These are phyloP conservation scores for Trimorus sp. DNA, from an alignment of 2,888 invertebrate species.

Conservation along the genomic window DNA sequence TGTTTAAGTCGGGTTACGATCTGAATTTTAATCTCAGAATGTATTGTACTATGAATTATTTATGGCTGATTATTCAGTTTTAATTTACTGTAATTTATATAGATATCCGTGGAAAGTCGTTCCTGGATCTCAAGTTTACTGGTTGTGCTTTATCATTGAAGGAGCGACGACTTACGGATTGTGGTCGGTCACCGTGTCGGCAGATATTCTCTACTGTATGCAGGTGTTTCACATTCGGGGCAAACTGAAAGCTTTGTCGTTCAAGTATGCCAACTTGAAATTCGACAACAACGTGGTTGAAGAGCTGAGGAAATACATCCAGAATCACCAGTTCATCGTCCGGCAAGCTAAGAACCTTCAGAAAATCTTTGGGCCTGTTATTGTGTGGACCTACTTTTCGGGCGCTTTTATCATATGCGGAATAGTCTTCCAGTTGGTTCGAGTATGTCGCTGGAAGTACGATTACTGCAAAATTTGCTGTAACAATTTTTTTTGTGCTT, in stretches of 20 bases:
- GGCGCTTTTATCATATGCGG: slow-evolving; percentile 71
- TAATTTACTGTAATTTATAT: neutral
- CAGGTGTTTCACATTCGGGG: slow-evolving; percentile 71
- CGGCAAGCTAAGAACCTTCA: slow-evolving; percentile 65
- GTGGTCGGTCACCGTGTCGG: slow-evolving; percentile 56
- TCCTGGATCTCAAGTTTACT: slow-evolving; percentile 57
- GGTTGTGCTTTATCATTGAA: slow-evolving; percentile 64
- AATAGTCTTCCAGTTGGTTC: slow-evolving; percentile 69
- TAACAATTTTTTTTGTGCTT: no score
- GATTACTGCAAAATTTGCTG: no score
- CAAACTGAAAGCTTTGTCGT: slow-evolving; percentile 65
- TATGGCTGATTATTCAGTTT: no score
- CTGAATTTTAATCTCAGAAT: no score
- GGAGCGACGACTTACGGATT: slow-evolving; percentile 32
- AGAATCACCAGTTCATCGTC: slow-evolving; percentile 59
- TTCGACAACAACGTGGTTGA: slow-evolving; percentile 30
- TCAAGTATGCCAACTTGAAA: slow-evolving; percentile 47
- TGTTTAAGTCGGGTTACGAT: no score
- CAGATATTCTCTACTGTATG: slow-evolving; percentile 70
- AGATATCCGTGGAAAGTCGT: slow-evolving; percentile 66
- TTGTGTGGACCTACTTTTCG: slow-evolving; percentile 68
- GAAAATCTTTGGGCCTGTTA: slow-evolving; percentile 69
- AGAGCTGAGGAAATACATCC: slow-evolving; percentile 18
- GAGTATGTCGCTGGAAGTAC: no score
- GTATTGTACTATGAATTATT: no score